A percentile compares a stretch with the other conserved stretches of the same genome.
phyloP scores from a whole-genome alignment of 2,113 vertebrate species.

The Mixornis gularis region DNA sequence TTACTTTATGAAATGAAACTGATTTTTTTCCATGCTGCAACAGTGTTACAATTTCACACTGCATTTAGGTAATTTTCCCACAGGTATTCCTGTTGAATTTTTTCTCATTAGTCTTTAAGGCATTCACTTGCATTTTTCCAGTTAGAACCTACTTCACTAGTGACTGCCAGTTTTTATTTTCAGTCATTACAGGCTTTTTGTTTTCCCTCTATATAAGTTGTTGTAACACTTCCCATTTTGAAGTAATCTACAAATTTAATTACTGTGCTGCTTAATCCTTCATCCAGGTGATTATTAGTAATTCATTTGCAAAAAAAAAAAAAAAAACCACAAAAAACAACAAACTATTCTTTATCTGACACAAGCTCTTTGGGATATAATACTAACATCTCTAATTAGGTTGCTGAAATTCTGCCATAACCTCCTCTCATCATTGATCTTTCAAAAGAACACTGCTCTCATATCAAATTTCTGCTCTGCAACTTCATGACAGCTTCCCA shows the following conservation, averaged over 20 bases:
- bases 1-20: neutral
- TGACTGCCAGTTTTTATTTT: neutral
- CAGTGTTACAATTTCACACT: neutral
- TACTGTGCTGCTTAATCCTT: neutral
- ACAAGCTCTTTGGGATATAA: neutral
- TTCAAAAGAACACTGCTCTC: neutral
- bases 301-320: neutral
- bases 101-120: neutral
- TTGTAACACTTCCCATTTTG: neutral
- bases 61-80: neutral
- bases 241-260: neutral
- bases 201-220: neutral
- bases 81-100: neutral
- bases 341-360: neutral
- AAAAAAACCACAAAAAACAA: neutral
- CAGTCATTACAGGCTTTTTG: neutral
- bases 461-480: neutral
- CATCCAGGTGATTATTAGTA: neutral
- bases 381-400: neutral
- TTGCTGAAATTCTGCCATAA: conserved; percentile 3
- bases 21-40: neutral
- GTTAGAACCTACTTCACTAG: neutral
- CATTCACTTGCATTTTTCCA: neutral
- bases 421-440: neutral
- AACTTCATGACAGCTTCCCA: neutral